Conservation (phyloP, 35 echinoderm and acorn worm genomes). For the Anneissia japonica region DNA sequence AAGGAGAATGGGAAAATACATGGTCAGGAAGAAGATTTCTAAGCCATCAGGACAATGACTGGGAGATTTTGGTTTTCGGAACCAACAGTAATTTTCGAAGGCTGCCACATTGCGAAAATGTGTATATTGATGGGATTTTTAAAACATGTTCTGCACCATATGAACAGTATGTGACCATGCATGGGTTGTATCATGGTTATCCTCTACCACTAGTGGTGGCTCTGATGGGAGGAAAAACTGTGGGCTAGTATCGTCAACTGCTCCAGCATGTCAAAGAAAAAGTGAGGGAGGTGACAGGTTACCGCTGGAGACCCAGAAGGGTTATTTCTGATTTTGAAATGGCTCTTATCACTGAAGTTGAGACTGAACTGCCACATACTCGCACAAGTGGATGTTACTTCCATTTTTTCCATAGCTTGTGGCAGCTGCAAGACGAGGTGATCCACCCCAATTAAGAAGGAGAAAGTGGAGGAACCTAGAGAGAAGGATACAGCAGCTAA, state of each 20-base stretch:
- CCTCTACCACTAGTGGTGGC: neutral
- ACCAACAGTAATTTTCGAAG: neutral
- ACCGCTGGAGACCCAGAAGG: neutral
- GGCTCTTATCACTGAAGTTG: conserved; percentile 1
- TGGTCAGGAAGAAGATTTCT: conserved; percentile 12
- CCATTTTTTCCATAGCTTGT: conserved; percentile 20
- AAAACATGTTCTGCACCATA: conserved; percentile 14
- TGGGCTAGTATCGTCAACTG: neutral
- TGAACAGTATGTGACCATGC: conserved; percentile 13
- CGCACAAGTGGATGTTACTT: conserved; percentile 17
- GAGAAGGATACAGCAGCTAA: too few species aligned
- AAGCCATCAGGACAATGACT: conserved; percentile 12
- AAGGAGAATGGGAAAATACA: conserved; percentile 4
- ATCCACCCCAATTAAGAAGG: too few species aligned
- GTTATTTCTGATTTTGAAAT: conserved; percentile 11
- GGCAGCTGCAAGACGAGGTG: neutral
- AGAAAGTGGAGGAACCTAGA: too few species aligned
- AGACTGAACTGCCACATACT: conserved; percentile 7
- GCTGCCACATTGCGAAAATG: neutral
- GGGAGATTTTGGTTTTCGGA: conserved; percentile 3
- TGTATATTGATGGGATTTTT: conserved; percentile 35
- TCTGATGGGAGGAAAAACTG: conserved; percentile 11
- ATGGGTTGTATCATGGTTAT: neutral
- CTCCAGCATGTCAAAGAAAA: neutral
- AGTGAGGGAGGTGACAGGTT: neutral